phyloP scores from a whole-genome alignment of 2,113 vertebrate species.

The Brevimyrus niger region DNA sequence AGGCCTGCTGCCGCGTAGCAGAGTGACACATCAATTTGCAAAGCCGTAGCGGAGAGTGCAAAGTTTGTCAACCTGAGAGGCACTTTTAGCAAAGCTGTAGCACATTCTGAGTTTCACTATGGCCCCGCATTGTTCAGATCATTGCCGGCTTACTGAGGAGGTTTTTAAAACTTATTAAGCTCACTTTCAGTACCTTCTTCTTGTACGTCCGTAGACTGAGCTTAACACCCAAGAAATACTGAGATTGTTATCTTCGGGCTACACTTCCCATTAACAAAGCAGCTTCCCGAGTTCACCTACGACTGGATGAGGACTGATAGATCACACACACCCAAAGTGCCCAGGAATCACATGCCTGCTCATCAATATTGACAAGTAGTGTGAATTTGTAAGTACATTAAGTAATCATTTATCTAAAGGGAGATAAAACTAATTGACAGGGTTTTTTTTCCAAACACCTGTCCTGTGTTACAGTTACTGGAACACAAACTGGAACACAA shows the following conservation, averaged over 20 bases:
- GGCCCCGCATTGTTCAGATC: not conserved
- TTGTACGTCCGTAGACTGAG: constrained; percentile 16
- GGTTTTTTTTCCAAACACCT: not conserved
- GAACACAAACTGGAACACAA: not conserved
- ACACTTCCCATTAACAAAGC: constrained; percentile 32
- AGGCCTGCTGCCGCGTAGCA: not conserved
- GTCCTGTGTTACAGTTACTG: not conserved
- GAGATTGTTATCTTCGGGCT: constrained; percentile 46
- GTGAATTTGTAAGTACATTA: not conserved
- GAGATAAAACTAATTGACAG: not conserved
- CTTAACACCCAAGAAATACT: constrained; percentile 1
- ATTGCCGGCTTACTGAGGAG: not conserved
- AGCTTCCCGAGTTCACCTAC: constrained; percentile 13
- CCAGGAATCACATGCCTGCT: not conserved
- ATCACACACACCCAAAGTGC: not conserved
- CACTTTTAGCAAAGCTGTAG: constrained; percentile 15
- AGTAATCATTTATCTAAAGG: not conserved
- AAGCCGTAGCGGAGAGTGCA: not conserved
- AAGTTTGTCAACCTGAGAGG: constrained; percentile 12
- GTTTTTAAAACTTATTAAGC: not conserved
- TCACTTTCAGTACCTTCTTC: not conserved
- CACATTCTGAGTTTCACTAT: not conserved
- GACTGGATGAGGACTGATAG: not conserved
- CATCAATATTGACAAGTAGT: not conserved
- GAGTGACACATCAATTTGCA: constrained; percentile 22